Evolutionary conservation across 2,797 vertebrate genomes (phyloP).

Genomic region (Myotis myotis): DNA sequence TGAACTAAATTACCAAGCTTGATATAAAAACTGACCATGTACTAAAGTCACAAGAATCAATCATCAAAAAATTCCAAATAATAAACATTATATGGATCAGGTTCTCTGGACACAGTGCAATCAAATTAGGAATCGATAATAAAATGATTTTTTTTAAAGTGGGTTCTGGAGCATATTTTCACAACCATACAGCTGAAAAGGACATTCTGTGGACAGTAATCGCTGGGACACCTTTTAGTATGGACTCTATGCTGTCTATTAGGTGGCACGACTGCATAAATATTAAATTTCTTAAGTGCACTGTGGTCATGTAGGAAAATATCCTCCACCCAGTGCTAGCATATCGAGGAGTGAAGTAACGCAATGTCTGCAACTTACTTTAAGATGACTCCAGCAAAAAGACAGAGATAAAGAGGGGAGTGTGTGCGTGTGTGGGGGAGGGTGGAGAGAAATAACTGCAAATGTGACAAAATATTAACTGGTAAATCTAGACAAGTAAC

Average conservation of each 20-base stretch:
- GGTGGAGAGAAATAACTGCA: background rate
- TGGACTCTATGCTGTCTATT: background rate
- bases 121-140: background rate
- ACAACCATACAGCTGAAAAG: background rate
- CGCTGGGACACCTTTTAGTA: background rate
- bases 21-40: constrained; percentile 6
- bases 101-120: background rate
- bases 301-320: background rate
- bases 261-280: background rate
- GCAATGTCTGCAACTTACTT: background rate
- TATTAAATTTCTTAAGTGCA: background rate
- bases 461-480: background rate
- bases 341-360: background rate
- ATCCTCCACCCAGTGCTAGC: background rate
- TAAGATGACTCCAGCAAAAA: constrained; percentile 12
- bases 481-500: background rate
- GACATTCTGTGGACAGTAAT: background rate
- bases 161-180: background rate
- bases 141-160: background rate
- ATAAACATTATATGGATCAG: background rate
- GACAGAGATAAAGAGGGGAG: background rate
- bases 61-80: background rate
- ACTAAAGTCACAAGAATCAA: constrained; percentile 15
- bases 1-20: background rate
- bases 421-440: no score